Evolutionary conservation across 35 echinoderm and acorn worm species (phyloP).

Genomic region (Strongylocentrotus purpuratus): DNA sequence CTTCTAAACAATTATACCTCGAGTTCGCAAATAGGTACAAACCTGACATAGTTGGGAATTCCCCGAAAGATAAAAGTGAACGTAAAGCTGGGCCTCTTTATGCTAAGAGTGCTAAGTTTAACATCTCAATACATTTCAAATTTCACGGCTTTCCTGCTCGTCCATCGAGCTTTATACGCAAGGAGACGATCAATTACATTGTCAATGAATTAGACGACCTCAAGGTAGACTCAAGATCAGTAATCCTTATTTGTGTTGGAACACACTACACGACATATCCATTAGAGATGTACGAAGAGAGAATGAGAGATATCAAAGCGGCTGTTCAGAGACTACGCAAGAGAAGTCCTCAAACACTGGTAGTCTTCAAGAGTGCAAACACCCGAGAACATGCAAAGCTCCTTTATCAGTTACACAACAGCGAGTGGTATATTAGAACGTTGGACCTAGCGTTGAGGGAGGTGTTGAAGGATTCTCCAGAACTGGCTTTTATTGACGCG

Average conservation of each 20-base stretch:
- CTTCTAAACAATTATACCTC: not conserved
- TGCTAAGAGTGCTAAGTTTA: not conserved
- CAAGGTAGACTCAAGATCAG: not conserved
- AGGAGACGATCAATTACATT: not conserved
- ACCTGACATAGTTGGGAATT: not conserved
- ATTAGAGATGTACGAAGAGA: not conserved
- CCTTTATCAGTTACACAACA: not conserved
- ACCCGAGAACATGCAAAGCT: not conserved
- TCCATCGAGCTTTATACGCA: not conserved
- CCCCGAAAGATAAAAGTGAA: not conserved
- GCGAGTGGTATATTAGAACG: constrained; percentile 20
- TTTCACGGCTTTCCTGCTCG: constrained; percentile 39
- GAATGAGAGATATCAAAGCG: constrained; percentile 19
- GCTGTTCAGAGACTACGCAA: constrained; percentile 26
- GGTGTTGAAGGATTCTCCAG: constrained; percentile 15
- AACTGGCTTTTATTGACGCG: not conserved
- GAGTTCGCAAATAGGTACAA: not conserved
- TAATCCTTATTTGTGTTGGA: not conserved
- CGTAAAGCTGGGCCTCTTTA: not conserved
- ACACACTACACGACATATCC: constrained; percentile 34
- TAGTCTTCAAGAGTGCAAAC: constrained; percentile 24
- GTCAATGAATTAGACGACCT: not conserved
- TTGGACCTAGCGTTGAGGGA: not conserved
- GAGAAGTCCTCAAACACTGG: constrained; percentile 12
- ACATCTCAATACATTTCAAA: not conserved